Evolutionary conservation across 2,113 vertebrate species (phyloP), one percentile per base, ranked within the genome.

Genomic region (Psephotus haematonotus): DNA sequence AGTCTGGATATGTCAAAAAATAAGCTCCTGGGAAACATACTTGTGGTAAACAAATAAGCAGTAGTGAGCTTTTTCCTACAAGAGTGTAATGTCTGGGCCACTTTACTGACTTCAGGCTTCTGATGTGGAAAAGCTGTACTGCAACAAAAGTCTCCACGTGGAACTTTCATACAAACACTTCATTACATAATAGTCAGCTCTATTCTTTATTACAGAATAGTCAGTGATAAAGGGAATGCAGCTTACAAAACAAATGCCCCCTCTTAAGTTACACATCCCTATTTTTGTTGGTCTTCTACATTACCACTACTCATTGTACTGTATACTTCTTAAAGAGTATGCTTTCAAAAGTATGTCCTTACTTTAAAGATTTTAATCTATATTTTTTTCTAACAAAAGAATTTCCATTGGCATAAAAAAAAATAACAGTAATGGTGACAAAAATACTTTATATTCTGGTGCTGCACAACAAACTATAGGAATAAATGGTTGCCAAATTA

Each of bases 41-140:
- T 80, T 87, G 60, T 77, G 49, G 71, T 85, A 92, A 94, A 93
- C 75, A 96, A 96, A 76, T 35, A 88, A 80, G 55, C 92, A 84
- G 55, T 20, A 31, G 53, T 71, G 82, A 72, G 41, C 35, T 88
- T 92, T 88, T 76, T 82, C 18, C 49, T 87, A 8, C 7, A 27
- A 33, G 37, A 59, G 13, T 62, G 9, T 70, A 64, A 71, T 49
- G 62, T 87, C 84, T 55, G 53, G 72, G 72, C 64, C 39, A 35
- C 50, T 92, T 83, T 41, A 50, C 55, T 93, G 86, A 69, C 69
- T 94, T 92, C 29, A 63, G 2, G 68, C 43, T 81, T 88, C 88
- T 84, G 44, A 91, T 83, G 59, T 89, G 64, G 72, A 89, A 81
- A 60, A 81, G 57, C 60, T 83, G 13, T 31, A 28, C 29, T 75